phyloP scores from a whole-genome alignment of 2,113 vertebrate species.

The Pyxicephalus adspersus region DNA sequence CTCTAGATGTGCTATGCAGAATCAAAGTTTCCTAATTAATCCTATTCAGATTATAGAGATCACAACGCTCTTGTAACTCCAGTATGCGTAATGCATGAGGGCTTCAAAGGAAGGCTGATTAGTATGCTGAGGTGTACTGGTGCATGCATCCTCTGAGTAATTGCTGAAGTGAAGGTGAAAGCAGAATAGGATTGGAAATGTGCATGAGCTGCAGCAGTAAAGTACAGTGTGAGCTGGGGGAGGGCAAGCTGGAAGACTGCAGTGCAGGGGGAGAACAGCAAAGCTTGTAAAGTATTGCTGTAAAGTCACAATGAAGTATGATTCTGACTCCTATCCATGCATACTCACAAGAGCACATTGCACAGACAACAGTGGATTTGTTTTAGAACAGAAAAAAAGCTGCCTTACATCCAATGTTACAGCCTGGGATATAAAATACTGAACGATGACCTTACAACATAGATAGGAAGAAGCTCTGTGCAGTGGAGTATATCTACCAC shows the following conservation, averaged over 20 bases:
- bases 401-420: not conserved
- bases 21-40: slow-evolving; percentile 48
- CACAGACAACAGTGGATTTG: not conserved
- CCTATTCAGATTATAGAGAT: slow-evolving; percentile 22
- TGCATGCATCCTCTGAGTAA: slow-evolving; percentile 57
- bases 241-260: slow-evolving; percentile 35
- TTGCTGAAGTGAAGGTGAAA: slow-evolving; percentile 35
- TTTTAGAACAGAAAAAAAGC: not conserved
- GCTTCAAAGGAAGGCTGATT: not conserved
- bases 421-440: not conserved
- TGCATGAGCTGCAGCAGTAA: slow-evolving; percentile 23
- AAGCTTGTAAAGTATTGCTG: slow-evolving; percentile 37
- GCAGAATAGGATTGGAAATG: not conserved
- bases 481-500: not conserved
- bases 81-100: slow-evolving; percentile 9
- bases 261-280: slow-evolving; percentile 57
- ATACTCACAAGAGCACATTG: not conserved
- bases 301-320: not conserved
- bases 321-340: not conserved
- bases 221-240: not conserved
- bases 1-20: slow-evolving; percentile 51
- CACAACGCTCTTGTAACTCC: not conserved
- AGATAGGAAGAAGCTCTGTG: not conserved
- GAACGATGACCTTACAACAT: not conserved
- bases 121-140: not conserved